A percentile compares a stretch with the other conserved stretches of the same genome.
These are phyloP conservation scores for Ivindomyrus marchei DNA, from an alignment of 2,113 vertebrate genomes.

Conservation along the genomic window DNA sequence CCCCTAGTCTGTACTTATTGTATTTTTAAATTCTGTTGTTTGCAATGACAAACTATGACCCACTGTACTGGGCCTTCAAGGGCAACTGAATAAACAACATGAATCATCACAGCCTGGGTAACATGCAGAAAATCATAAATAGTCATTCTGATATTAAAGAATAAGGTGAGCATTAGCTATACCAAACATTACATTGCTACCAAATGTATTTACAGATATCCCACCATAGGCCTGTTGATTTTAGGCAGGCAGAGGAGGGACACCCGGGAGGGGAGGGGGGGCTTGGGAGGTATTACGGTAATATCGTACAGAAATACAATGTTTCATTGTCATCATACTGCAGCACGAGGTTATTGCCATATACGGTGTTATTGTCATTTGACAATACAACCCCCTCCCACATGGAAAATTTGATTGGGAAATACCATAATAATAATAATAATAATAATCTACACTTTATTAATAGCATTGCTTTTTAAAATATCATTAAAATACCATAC, in stretches of 20 bases:
- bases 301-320: neutral
- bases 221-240: neutral
- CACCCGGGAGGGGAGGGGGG: neutral
- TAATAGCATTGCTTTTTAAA: neutral
- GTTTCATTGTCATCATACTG: neutral
- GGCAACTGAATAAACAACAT: neutral
- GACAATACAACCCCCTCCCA: neutral
- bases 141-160: neutral
- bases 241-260: neutral
- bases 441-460: too few relatives aligned
- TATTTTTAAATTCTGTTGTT: neutral
- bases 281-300: neutral
- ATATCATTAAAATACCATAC: neutral
- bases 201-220: neutral
- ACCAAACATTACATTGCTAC: neutral
- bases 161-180: neutral
- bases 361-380: neutral
- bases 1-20: neutral
- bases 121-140: neutral
- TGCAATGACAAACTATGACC: neutral
- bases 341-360: neutral
- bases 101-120: neutral
- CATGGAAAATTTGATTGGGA: neutral
- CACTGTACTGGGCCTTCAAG: neutral
- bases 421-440: neutral